phyloP scores from a whole-genome alignment of 1,140 invertebrate species.

The Oscheius sp. region DNA sequence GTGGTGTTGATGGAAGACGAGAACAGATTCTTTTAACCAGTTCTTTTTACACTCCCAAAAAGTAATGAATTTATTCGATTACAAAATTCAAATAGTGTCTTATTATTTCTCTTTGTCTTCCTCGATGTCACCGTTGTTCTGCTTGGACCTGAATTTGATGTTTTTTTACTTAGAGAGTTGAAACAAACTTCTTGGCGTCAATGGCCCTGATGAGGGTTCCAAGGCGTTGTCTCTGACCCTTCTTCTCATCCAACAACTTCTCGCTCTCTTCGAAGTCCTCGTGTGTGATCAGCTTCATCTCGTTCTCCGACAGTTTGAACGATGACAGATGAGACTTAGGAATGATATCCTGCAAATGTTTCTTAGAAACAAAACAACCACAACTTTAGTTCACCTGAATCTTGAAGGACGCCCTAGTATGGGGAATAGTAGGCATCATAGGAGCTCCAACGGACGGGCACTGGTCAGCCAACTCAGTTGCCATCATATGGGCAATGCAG shows the following conservation, averaged over 20 bases:
- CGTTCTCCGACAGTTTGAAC: constrained; percentile 52
- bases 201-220: constrained; percentile 28
- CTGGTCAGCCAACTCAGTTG: constrained; percentile 57
- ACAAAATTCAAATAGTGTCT: not conserved
- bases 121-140: not conserved
- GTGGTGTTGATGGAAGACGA: too few species aligned
- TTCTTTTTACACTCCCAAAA: not conserved
- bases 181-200: constrained; percentile 14
- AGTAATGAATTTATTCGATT: too few species aligned
- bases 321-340: constrained; percentile 56
- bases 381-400: constrained; percentile 44
- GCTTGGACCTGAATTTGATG: not conserved
- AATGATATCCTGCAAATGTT: constrained; percentile 57
- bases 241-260: constrained; percentile 36
- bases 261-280: constrained; percentile 47
- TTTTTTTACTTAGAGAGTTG: not conserved
- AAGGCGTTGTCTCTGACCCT: constrained; percentile 33
- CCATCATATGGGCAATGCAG: constrained; percentile 58
- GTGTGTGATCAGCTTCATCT: constrained; percentile 58
- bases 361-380: not conserved
- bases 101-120: not conserved
- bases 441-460: constrained; percentile 41
- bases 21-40: too few species aligned
- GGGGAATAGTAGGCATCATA: constrained; percentile 45
- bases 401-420: constrained; percentile 60